phyloP scores from a whole-genome alignment of 2,888 invertebrate genomes.

The Tridacna gigas region DNA sequence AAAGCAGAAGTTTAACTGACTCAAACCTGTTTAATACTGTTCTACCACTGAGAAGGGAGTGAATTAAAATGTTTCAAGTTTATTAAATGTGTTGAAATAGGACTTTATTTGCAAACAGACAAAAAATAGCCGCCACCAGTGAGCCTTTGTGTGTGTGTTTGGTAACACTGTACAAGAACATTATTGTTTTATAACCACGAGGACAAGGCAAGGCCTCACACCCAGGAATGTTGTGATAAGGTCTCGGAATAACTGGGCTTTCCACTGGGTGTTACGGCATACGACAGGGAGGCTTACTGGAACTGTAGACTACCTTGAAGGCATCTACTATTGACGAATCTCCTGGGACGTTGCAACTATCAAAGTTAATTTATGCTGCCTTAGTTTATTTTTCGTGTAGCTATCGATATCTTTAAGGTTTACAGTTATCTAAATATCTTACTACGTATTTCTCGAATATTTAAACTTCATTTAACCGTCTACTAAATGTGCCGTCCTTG shows the following conservation, averaged over 20 bases:
- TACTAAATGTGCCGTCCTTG: too few relatives aligned
- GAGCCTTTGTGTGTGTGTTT: slow-evolving; percentile 9
- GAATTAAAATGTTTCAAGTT: slow-evolving; percentile 63
- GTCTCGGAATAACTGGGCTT: slow-evolving; percentile 33
- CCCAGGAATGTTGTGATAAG: slow-evolving; percentile 3
- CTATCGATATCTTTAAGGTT: too few relatives aligned
- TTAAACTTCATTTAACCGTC: too few relatives aligned
- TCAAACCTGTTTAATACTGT: slow-evolving; percentile 61
- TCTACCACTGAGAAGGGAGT: slow-evolving; percentile 59
- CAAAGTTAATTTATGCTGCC: too few relatives aligned
- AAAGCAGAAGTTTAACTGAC: slow-evolving; percentile 60
- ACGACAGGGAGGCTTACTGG: slow-evolving; percentile 21
- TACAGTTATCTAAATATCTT: too few relatives aligned
- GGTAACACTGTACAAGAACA: neutral
- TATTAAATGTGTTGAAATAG: slow-evolving; percentile 53
- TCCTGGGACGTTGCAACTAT: too few relatives aligned
- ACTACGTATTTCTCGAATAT: too few relatives aligned
- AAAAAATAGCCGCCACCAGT: slow-evolving; percentile 44
- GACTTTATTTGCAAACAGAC: slow-evolving; percentile 41
- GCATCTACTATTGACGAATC: too few relatives aligned
- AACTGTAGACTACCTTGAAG: neutral
- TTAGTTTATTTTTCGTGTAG: too few relatives aligned
- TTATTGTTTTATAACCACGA: neutral
- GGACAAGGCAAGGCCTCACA: neutral
- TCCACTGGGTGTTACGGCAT: slow-evolving; percentile 51